Percentiles rank a stretch among this genome's conserved stretches.
phyloP scores from a whole-genome alignment of 2,888 invertebrate species.

The Acrobeloides nanus region DNA sequence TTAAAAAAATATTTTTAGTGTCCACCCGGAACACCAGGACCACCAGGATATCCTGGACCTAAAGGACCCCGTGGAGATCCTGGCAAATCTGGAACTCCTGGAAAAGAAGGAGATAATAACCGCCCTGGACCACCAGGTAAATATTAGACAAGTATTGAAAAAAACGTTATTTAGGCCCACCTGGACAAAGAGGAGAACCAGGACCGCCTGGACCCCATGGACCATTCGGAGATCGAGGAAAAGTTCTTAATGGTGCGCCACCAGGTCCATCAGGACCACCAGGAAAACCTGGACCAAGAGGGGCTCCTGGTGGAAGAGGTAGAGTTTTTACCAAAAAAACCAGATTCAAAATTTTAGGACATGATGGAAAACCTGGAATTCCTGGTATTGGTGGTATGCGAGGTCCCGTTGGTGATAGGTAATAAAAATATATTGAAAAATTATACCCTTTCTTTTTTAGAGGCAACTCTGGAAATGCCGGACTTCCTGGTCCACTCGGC shows the following conservation, averaged over 20 bases:
- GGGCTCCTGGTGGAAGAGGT: too few species aligned
- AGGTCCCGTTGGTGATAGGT: conserved; percentile 23
- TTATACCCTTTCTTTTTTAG: conserved; percentile 9
- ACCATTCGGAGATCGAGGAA: conserved; percentile 24
- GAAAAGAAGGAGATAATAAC: conserved; percentile 42
- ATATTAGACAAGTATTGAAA: neutral
- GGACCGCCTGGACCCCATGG: conserved; percentile 39
- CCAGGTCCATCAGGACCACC: conserved; percentile 35
- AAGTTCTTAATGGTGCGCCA: conserved; percentile 31
- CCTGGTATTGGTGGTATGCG: conserved; percentile 33
- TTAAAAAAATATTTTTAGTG: conserved; percentile 19
- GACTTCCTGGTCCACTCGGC: conserved; percentile 34
- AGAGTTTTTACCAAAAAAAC: conserved; percentile 17
- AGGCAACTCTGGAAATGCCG: conserved; percentile 41
- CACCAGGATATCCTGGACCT: conserved; percentile 43
- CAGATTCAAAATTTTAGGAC: conserved; percentile 35
- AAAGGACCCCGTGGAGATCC: conserved; percentile 42
- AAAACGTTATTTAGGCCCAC: conserved; percentile 7
- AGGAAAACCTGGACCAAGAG: conserved; percentile 12
- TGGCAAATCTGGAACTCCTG: conserved; percentile 13
- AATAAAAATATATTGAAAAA: neutral
- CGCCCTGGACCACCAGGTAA: conserved; percentile 48
- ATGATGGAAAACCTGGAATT: conserved; percentile 37
- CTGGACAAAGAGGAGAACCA: conserved; percentile 28
- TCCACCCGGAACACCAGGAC: conserved; percentile 40